Evolutionary conservation across 2,113 vertebrate genomes (phyloP).

Genomic region (Cacatua alba): DNA sequence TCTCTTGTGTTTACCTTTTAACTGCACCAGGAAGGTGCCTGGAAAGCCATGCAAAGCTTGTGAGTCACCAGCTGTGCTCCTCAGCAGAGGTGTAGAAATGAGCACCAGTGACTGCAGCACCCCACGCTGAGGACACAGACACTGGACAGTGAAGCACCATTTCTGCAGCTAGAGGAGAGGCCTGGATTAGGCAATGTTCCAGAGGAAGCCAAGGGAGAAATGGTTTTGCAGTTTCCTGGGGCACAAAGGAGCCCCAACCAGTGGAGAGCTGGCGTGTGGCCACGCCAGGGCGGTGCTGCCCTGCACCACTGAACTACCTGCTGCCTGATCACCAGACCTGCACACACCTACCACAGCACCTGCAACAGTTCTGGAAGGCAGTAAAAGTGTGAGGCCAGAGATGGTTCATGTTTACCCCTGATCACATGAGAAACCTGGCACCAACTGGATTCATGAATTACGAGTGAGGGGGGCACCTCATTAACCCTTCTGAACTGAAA

Average conservation of each 20-base stretch:
- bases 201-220: background rate
- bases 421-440: background rate
- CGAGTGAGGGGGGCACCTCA: accelerated
- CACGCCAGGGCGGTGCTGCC: accelerated
- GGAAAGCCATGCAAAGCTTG: background rate
- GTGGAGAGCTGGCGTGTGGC: accelerated
- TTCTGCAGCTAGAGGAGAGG: background rate
- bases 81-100: background rate
- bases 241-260: background rate
- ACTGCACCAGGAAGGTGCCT: background rate
- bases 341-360: too few relatives aligned
- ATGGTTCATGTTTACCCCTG: background rate
- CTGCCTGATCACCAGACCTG: accelerated
- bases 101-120: background rate
- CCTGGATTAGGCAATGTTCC: background rate
- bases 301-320: accelerated
- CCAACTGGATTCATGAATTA: accelerated
- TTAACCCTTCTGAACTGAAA: background rate
- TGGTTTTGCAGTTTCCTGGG: accelerated
- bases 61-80: background rate
- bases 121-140: background rate
- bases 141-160: accelerated
- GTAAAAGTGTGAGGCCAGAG: background rate
- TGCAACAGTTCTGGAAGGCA: background rate
- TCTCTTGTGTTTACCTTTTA: background rate